A percentile compares a stretch with the other conserved stretches of the same genome.
Conservation (phyloP, 2,113 vertebrate species). For the Bagarius yarrelli region DNA sequence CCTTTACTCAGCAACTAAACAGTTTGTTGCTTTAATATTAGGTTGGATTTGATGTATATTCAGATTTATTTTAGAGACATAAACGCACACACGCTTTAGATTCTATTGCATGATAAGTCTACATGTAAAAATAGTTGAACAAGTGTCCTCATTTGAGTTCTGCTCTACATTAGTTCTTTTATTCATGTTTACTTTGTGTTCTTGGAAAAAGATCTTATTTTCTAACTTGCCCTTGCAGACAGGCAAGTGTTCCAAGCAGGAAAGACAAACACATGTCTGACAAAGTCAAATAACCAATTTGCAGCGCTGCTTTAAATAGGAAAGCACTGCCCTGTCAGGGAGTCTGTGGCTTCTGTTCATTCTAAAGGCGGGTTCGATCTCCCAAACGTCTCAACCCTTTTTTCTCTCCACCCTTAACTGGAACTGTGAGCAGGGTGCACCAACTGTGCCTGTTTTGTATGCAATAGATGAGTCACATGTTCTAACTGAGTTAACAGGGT, state of each 20-base stretch:
- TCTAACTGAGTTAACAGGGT: constrained; percentile 18
- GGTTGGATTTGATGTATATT: not conserved
- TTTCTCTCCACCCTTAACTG: constrained; percentile 73
- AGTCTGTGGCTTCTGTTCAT: constrained; percentile 67
- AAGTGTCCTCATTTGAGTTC: too few relatives aligned
- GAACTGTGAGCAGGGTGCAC: constrained; percentile 65
- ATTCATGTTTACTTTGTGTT: constrained; percentile 28
- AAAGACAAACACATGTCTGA: constrained; percentile 50
- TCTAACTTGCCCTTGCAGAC: constrained; percentile 26
- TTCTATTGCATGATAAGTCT: not conserved
- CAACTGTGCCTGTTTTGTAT: constrained; percentile 36
- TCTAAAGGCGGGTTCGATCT: constrained; percentile 27
- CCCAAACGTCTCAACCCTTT: constrained; percentile 12
- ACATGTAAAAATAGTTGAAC: not conserved
- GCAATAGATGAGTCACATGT: constrained; percentile 28
- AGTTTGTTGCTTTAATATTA: not conserved
- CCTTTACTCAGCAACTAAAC: not conserved
- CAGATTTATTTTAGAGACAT: not conserved
- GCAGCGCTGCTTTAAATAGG: constrained; percentile 61
- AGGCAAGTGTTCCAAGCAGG: constrained; percentile 36
- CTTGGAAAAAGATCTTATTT: constrained; percentile 38
- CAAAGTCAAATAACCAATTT: constrained; percentile 76
- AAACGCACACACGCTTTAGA: not conserved
- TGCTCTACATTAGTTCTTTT: not conserved
- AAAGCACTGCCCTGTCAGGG: constrained; percentile 47